Evolutionary conservation across 2,888 invertebrate genomes (phyloP), one percentile per base, ranked within the genome.

Genomic region (Polietes domitor): DNA sequence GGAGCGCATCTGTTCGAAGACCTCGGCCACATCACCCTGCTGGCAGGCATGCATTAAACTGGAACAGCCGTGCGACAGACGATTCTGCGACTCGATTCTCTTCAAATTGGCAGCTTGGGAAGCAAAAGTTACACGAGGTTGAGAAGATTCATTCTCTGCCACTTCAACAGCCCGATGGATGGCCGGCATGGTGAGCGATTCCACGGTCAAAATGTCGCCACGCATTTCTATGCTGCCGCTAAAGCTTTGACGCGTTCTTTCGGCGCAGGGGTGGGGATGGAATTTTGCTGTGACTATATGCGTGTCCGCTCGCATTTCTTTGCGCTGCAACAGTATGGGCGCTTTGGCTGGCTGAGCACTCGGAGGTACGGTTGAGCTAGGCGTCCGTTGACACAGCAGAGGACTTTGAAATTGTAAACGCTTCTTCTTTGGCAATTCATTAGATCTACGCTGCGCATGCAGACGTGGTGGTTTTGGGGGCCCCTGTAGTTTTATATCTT

Each of bases 1-100:
- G 90, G 94, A 95, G 89, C 95, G 94, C 88, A 97, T 94, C 87
- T 96, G 94, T 88, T 94, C 94, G 87, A 96, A 93, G 86, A 97
- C 96, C 87, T 95, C 94, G 86, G 94, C 94, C 91, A 96, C 95
- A 93, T 96, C 95, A 73, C 96, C 96, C 91, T 97, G 97, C 92
- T 97, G 97, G 91, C 97, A 97, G 89, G 97, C 97, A 93, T 97
- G 96, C 97, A 98, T 97, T 90, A 98, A 95, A 88, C 95, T 94
- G 86, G 97, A 96, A 92, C 97, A 96, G 89, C 97, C 96, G 89
- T 94, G 94, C 87, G 93, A 93, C 88, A 94, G 92, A 88, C 92
- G 92, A 86, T 84, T 89, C 89, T n/a, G n/a, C n/a, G n/a, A n/a
- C n/a, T 88, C 89, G 83, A 86, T 85, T n/a, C 61, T 28, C 5